Percentiles rank a stretch among this genome's conserved stretches.
Evolutionary conservation across 2,113 vertebrate genomes (phyloP).

Genomic region (Nipponia nippon): DNA sequence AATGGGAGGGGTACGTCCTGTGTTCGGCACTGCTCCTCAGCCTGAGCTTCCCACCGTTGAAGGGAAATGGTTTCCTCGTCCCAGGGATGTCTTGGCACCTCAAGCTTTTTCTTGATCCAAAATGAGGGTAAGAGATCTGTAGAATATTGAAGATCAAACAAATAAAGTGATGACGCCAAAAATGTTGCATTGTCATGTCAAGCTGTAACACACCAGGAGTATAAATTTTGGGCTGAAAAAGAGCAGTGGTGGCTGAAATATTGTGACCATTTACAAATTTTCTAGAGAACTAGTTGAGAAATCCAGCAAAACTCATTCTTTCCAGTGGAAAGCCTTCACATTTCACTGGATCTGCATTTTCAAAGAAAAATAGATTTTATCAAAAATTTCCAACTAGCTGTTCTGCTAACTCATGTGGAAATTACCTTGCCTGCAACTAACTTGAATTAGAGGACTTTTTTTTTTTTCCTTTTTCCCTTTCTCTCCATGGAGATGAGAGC

Average conservation of each 20-base stretch:
- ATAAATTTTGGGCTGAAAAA: neutral
- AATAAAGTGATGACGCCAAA: neutral
- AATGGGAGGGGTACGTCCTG: neutral
- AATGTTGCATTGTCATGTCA: neutral
- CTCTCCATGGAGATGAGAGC: neutral
- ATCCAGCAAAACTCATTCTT: slow-evolving; percentile 14
- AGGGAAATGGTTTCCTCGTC: neutral
- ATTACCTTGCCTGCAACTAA: neutral
- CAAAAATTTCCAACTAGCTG: neutral
- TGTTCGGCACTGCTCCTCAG: neutral
- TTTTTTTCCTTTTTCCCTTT: neutral
- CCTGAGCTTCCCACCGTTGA: neutral
- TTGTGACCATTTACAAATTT: neutral
- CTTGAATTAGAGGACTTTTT: neutral
- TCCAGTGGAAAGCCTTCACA: slow-evolving; percentile 40
- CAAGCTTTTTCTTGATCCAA: neutral
- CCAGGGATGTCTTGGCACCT: neutral
- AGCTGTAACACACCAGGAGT: neutral
- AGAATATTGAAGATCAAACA: neutral
- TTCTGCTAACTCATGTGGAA: neutral
- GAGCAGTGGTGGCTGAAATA: neutral
- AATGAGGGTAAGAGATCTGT: neutral
- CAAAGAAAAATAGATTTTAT: slow-evolving; percentile 20
- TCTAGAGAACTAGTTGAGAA: slow-evolving; percentile 49
- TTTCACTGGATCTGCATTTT: slow-evolving; percentile 9